Evolutionary conservation across 2,888 invertebrate genomes (phyloP), one percentile per base, ranked within the genome.

Genomic region (Folsomia candida): DNA sequence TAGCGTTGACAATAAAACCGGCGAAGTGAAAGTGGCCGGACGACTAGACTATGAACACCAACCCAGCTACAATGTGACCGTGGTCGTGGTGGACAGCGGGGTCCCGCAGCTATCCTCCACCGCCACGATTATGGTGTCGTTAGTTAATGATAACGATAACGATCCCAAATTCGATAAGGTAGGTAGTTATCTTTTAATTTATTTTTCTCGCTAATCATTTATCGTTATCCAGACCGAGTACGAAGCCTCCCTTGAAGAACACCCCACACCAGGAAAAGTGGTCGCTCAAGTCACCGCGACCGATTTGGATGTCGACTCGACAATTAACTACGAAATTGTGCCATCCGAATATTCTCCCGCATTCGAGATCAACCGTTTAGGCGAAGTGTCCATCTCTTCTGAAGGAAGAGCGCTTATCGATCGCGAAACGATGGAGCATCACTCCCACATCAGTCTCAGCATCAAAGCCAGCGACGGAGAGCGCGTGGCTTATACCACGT

Each of bases 111-210:
- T 92, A 61, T 90, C 92, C 2, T 87, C 93, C 0, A 87, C 90
- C 0, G 94, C 94, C 0, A 87, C 88, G 4, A 89, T 97, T 0
- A 86, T 86, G 4, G 91, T 96, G 0, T 88, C 88, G 62, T 86
- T 97, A 1, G 85, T 89, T 37, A 95, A 96, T 81, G 87, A 92
- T 0, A 96, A 97, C 80, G 95, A 96, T 81, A 92, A 93, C 81
- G 89, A 90, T 81, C 96, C 96, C 0, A 85, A 86, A 62, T 96
- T 96, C 82, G 85, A 86, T 0, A 86, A 88, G 73, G 84, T 86
- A 62, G 83, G 84, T 61, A 4, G n/a, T 51, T 22, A n/a, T n/a
- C n/a, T n/a, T n/a, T n/a, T 74, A 54, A 75, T 76, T 59, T 73
- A 4, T 14, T 37, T 60, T 25, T 60, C 60, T 60, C 6, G 25